Percentiles rank a stretch among this genome's conserved stretches.
Conservation (phyloP, 2,888 invertebrate genomes). For the Cephus nigrinus region DNA sequence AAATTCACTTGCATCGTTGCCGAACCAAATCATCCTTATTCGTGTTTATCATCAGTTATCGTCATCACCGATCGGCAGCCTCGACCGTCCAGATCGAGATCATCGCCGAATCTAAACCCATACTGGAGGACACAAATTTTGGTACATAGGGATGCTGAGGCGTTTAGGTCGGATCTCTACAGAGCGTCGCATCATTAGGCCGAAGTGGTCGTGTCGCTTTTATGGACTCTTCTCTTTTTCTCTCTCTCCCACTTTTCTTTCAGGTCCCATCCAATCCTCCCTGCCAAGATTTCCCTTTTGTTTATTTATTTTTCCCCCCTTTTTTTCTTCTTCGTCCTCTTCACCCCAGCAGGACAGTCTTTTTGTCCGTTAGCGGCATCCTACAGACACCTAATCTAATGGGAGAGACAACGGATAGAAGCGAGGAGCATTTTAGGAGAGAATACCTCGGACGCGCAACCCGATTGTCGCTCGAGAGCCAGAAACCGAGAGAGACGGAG, state of each 20-base stretch:
- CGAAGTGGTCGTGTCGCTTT: slow-evolving; percentile 55
- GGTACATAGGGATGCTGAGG: no score
- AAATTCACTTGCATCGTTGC: no score
- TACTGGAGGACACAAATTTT: no score
- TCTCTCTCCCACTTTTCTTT: slow-evolving; percentile 24
- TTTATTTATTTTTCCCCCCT: background rate
- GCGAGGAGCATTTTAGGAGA: slow-evolving; percentile 48
- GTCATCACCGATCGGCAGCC: no score
- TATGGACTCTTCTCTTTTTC: slow-evolving; percentile 39
- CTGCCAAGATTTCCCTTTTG: no score
- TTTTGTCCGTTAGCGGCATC: slow-evolving; percentile 41
- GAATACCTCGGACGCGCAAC: slow-evolving; percentile 39
- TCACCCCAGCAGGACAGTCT: slow-evolving; percentile 13
- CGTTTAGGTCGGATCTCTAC: no score
- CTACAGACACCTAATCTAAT: slow-evolving; percentile 53
- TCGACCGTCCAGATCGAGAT: no score
- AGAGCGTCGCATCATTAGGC: slow-evolving; percentile 55
- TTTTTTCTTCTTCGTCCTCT: background rate
- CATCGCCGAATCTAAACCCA: no score
- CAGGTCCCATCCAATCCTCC: slow-evolving; percentile 4
- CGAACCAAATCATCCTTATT: no score
- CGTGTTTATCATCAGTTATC: no score
- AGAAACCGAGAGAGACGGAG: slow-evolving; percentile 10
- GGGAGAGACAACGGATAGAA: slow-evolving; percentile 45
- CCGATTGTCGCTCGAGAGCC: slow-evolving; percentile 32